These are phyloP conservation scores for Gymnocheta viridis DNA, from an alignment of 2,888 invertebrate genomes.

Conservation along the genomic window DNA sequence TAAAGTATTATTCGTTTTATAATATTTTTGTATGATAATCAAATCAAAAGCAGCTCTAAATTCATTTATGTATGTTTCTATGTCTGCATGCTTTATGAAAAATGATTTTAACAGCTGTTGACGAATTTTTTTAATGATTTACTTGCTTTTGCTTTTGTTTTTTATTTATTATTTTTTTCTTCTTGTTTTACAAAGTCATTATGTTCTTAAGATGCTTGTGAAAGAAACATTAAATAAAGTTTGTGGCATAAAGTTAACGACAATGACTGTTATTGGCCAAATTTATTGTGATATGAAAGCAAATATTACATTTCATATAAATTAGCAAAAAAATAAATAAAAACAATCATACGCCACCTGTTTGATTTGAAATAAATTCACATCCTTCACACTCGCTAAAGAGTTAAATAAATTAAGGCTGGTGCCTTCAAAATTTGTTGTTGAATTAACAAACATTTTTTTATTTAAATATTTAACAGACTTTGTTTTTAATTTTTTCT, in stretches of 20 bases:
- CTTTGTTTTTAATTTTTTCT: too few relatives aligned
- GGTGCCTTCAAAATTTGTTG: too few relatives aligned
- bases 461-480: too few relatives aligned
- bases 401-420: not conserved
- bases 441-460: too few relatives aligned
- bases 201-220: not conserved
- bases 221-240: conserved; percentile 24
- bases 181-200: not conserved
- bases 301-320: not conserved
- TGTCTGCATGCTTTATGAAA: not conserved
- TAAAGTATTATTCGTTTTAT: not conserved
- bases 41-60: not conserved
- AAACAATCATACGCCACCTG: conserved; percentile 14
- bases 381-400: not conserved
- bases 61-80: not conserved
- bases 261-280: conserved; percentile 31
- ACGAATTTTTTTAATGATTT: conserved; percentile 18
- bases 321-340: not conserved
- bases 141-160: conserved; percentile 1
- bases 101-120: conserved; percentile 49
- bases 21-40: not conserved
- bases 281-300: not conserved
- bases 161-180: not conserved
- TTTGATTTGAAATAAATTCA: not conserved
- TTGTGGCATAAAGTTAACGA: conserved; percentile 31